Evolutionary conservation across 2,113 vertebrate species (phyloP), one percentile per base, ranked within the genome.

Genomic region (Corythoichthys haematopterus): DNA sequence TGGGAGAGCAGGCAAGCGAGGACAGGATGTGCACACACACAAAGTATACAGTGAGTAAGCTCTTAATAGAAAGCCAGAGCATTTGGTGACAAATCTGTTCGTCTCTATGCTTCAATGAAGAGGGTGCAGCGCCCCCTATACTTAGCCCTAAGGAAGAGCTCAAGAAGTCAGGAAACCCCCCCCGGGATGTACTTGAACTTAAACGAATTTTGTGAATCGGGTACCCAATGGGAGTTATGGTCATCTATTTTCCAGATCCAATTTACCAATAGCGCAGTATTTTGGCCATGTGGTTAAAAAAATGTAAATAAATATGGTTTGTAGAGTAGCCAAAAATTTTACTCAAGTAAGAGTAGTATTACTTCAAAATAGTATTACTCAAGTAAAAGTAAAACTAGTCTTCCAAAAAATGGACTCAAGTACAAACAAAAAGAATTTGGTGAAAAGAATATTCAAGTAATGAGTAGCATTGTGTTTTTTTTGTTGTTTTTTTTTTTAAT

Each of bases 1-100:
- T 90, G 75, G 48, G 0, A 90, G 90, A 81, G 90, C 91, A 62
- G 75, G 65, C 28, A 67, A 66, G 69, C 37, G 92, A 92, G 70
- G 87, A 91, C 80, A 69, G 73, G 79, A 60, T 67, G 70, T 53
- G 63, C 59, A 43, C 43, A 67, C 3, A 52, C 45, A 69, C 57
- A 75, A 60, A 72, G 64, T 16, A 75, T 6, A 70, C 3, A 43
- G 61, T 69, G 72, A 81, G 70, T 53, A 77, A 84, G 82, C 64
- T 51, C 68, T 82, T 78, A 74, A 52, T 74, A 71, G 76, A 57
- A 66, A 70, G 69, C 40, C 55, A 70, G 70, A 75, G 45, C 71
- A 66, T 68, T 63, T 69, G 63, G 71, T 84, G 80, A 83, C 78
- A 77, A 79, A 85, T 70, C 66, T 74, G 72, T 72, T 65, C 69